Base-by-base conservation (phyloP, 2,113 vertebrate species). In the Accipiter virgatus region DNA sequence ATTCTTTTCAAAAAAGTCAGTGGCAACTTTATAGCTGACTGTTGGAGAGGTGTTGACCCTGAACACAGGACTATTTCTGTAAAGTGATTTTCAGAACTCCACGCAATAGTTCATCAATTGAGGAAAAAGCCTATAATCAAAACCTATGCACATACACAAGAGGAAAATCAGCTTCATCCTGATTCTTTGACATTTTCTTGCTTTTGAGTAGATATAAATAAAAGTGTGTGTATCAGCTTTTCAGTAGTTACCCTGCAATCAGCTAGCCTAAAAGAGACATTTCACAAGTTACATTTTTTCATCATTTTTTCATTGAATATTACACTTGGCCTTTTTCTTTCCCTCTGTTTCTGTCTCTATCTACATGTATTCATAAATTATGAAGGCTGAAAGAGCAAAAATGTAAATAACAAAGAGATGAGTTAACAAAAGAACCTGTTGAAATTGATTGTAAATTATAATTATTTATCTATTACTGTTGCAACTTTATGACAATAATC, bases 201-300 rank as follows among this genome's bases (percentile, higher is more conserved):
- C 80, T 82, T 91, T 95, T 94, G 81, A 95, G 61, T 67, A 88
- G 92, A 92, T 97, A 93, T 92, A 95, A 96, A 83, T 95, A 89
- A 91, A 96, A 88, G 53, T 96, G 73, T 91, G 81, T 96, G 16
- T 96, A 84, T 94, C 81, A 97, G 88, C 50, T 87, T 93, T 97
- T 97, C 92, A 83, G 67, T 96, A 87, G 68, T 94, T 90, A 94
- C 79, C 79, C 93, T 97, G 97, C 95, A 93, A 96, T 97, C 86
- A 97, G 55, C 71, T 96, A 90, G 90, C 95, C 93, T 97, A 96
- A 97, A 96, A 97, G 96, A 96, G 71, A 96, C 67, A 95, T 96
- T 97, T 97, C 86, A 55, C 20, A 83, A 91, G 90, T 88, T 92
- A 70, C 31, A n/a, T 83, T 93, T 94, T 94, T 96, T 90, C 48